phyloP scores from a whole-genome alignment of 1,140 invertebrate species.

The Atta colombica region DNA sequence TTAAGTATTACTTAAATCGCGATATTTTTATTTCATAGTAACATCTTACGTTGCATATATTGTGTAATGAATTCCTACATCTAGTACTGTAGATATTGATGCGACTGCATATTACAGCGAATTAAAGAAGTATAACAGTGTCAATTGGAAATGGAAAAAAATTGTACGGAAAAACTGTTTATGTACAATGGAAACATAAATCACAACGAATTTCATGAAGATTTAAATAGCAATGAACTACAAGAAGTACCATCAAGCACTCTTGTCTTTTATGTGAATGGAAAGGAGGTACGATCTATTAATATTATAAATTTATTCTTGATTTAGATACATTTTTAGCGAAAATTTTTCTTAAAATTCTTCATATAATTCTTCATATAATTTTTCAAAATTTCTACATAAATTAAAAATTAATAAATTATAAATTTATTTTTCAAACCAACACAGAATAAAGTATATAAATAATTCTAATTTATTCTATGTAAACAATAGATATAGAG shows the following conservation, averaged over 20 bases:
- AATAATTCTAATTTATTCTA: no score
- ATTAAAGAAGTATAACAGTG: background rate
- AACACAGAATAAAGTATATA: no score
- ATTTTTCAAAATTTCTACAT: no score
- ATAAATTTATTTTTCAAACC: no score
- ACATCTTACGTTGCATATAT: background rate
- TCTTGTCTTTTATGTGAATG: conserved; percentile 84
- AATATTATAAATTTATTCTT: background rate
- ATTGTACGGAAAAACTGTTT: background rate
- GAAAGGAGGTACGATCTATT: conserved; percentile 82
- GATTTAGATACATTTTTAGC: background rate
- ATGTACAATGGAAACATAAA: conserved; percentile 8
- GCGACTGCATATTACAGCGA: background rate
- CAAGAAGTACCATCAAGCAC: conserved; percentile 56
- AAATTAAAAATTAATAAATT: no score
- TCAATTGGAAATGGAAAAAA: conserved; percentile 14
- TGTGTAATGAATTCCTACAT: background rate
- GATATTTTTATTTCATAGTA: background rate
- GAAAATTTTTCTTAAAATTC: background rate
- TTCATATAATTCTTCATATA: background rate
- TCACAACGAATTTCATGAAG: background rate
- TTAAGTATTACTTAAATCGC: background rate
- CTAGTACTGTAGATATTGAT: background rate
- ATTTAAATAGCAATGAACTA: background rate
- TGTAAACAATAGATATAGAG: no score